phyloP scores from a whole-genome alignment of 23 tunicate species.

The Halocynthia aurantium region DNA sequence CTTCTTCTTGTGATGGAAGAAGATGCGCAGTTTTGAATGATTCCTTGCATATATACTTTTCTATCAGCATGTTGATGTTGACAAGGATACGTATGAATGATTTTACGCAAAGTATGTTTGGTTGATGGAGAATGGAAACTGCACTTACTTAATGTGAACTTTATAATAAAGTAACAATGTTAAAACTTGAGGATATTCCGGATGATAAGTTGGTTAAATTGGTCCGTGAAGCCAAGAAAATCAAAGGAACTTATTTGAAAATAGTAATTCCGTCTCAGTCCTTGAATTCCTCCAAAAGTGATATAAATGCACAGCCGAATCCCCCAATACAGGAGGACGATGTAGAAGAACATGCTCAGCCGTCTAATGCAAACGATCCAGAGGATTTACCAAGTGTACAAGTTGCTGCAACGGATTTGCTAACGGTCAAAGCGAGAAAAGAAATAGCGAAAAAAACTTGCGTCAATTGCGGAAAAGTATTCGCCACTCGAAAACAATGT shows the following conservation, averaged over 20 bases:
- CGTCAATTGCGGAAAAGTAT: background rate
- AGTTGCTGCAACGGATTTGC: no score
- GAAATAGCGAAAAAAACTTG: background rate
- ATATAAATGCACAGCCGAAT: background rate
- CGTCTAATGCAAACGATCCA: background rate
- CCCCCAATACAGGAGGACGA: background rate
- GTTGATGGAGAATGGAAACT: no score
- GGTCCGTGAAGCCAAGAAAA: slow-evolving; percentile 1
- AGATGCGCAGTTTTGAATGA: no score
- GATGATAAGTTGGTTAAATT: slow-evolving; percentile 5
- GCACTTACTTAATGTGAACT: no score
- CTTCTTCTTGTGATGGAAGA: no score
- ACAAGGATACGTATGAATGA: no score
- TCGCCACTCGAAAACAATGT: slow-evolving; percentile 3
- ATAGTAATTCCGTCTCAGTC: background rate
- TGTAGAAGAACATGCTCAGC: background rate
- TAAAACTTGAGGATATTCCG: background rate
- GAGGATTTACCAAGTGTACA: background rate
- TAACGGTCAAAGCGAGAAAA: no score
- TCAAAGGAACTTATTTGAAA: slow-evolving; percentile 10
- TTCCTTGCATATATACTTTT: no score
- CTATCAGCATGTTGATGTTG: no score
- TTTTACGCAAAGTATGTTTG: no score
- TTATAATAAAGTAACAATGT: background rate
- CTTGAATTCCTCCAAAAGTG: no score